Evolutionary conservation across 2,888 invertebrate genomes (phyloP), one percentile per base, ranked within the genome.

Genomic region (Caenorhabditis sp.): DNA sequence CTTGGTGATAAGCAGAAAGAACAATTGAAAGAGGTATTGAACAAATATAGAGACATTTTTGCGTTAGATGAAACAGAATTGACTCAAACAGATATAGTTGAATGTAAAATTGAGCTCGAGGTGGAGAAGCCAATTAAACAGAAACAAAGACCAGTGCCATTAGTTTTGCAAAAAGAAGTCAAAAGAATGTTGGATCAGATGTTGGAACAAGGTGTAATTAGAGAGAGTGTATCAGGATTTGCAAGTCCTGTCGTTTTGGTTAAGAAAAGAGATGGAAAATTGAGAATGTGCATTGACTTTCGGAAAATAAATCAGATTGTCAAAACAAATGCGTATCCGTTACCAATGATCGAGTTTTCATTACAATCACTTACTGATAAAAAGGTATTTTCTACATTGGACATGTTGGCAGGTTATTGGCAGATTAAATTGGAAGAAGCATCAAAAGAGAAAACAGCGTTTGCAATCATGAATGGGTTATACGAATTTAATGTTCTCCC

Each of bases 401-500:
- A 84, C 61, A 25, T 81, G 31, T 23, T 64, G 8, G 60, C 72
- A 3, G 84, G 82, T 0, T 84, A 73, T 67, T 83, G 81, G 77
- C 83, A 85, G 26, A 66, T 83, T 1, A 43, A 26, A 12, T 31
- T 86, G 43, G 56, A 50, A 0, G 69, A 77, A 43, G 63, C 71
- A 0, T 63, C 71, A 1, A 70, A 63, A 20, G 62, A 64, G 12
- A 83, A 80, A 27, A 80, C 84, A 7, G 83, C 83, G 12, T 84
- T 86, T 56, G 31, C 75, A 0, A 70, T 76, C 1, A 27, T 67
- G 5, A 53, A 36, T 5, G 76, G 81, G 1, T 76, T 75, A 21
- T 87, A 60, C 50, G 68, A 85, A 56, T 86, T 73, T 60, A 61
- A 66, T 8, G 76, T 80, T 1, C 67, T 86, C 59, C 80, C 83